Evolutionary conservation across 2,888 invertebrate genomes (phyloP).

Genomic region (Antheraea assamensis): DNA sequence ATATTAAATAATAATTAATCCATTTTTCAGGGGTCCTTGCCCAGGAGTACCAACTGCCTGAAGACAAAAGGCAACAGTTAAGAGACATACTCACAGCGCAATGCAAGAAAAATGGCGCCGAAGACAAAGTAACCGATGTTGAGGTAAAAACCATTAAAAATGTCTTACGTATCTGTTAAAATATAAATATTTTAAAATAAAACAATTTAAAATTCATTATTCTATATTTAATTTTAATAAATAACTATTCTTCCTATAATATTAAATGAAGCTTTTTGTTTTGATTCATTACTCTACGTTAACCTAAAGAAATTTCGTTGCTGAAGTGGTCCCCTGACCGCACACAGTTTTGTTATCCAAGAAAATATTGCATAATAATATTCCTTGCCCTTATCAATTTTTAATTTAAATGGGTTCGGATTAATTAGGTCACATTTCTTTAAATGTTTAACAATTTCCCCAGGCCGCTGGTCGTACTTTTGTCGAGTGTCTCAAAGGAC

Average conservation of each 20-base stretch:
- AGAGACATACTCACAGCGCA: constrained; percentile 39
- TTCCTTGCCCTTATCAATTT: background rate
- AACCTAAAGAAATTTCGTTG: no score
- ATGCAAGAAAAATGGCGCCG: constrained; percentile 57
- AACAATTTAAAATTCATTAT: no score
- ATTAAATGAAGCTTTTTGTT: no score
- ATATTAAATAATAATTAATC: background rate
- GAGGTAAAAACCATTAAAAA: constrained; percentile 40
- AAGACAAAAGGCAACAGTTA: constrained; percentile 37
- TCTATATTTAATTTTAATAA: no score
- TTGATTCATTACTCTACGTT: no score
- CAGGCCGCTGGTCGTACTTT: constrained; percentile 70
- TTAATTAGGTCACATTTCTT: background rate
- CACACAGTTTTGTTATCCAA: no score
- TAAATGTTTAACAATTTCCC: background rate
- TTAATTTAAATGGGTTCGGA: background rate
- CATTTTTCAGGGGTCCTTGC: constrained; percentile 55
- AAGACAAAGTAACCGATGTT: constrained; percentile 54
- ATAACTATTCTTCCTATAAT: no score
- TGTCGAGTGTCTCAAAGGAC: constrained; percentile 79
- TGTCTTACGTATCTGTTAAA: no score
- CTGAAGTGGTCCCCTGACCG: no score
- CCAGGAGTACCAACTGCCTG: constrained; percentile 39
- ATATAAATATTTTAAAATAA: no score
- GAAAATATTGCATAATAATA: background rate